A percentile compares a stretch with the other conserved stretches of the same genome.
Conservation (phyloP, 1,140 invertebrate genomes). For the Laodelphax striatellus region DNA sequence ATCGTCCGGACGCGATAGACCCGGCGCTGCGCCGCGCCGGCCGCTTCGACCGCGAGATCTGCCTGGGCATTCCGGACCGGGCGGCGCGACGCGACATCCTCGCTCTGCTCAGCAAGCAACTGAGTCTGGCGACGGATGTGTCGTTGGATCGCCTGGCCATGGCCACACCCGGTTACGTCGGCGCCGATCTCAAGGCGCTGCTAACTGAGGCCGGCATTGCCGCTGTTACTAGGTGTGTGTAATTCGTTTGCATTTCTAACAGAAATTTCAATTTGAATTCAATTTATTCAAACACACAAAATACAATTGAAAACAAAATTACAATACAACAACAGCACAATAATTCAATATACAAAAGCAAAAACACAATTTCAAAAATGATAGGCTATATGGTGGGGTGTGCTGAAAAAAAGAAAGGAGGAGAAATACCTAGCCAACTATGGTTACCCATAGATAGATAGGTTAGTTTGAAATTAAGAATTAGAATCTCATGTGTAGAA, state of each 20-base stretch:
- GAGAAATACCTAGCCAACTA: too few species aligned
- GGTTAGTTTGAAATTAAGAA: too few species aligned
- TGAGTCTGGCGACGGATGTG: conserved; percentile 56
- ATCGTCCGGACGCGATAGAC: conserved; percentile 85
- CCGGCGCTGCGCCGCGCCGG: conserved; percentile 83
- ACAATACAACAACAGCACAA: too few species aligned
- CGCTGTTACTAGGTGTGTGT: conserved; percentile 58
- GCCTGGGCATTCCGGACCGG: conserved; percentile 84
- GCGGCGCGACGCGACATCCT: conserved; percentile 64
- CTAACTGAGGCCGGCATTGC: conserved; percentile 75
- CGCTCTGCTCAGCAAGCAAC: conserved; percentile 49
- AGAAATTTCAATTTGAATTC: too few species aligned
- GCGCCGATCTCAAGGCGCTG: conserved; percentile 82
- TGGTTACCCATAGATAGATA: too few species aligned
- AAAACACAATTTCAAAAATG: too few species aligned
- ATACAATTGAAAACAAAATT: too few species aligned
- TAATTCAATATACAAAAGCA: too few species aligned
- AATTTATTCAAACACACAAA: conserved; percentile 27
- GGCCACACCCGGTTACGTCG: conserved; percentile 92
- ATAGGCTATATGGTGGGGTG: too few species aligned
- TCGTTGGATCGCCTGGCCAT: conserved; percentile 61
- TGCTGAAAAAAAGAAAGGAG: too few species aligned
- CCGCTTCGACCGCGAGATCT: conserved; percentile 86
- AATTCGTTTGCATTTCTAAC: too few species aligned
- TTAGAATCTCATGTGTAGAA: too few species aligned